A percentile compares a stretch with the other conserved stretches of the same genome.
phyloP scores from a whole-genome alignment of 2,888 invertebrate species.

The Stegophylla sp. region DNA sequence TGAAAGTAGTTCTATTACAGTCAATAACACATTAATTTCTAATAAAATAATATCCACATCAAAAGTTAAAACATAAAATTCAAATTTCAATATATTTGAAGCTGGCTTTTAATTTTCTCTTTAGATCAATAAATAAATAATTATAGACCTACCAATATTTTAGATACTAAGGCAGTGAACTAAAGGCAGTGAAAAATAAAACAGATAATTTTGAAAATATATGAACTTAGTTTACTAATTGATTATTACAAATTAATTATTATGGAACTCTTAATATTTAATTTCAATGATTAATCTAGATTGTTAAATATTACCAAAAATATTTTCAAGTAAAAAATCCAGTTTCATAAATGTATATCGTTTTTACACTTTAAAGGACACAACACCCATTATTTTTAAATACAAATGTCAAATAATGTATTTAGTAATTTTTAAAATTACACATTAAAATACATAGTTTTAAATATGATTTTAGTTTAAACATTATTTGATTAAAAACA shows the following conservation, averaged over 20 bases:
- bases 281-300: constrained; percentile 11
- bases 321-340: not conserved
- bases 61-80: constrained; percentile 17
- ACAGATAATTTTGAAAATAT: constrained; percentile 33
- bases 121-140: constrained; percentile 36
- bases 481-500: not conserved
- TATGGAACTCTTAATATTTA: constrained; percentile 21
- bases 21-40: constrained; percentile 22
- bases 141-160: constrained; percentile 27
- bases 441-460: not conserved
- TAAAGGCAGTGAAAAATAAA: constrained; percentile 57
- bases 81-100: constrained; percentile 15
- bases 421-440: not conserved
- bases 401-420: not conserved
- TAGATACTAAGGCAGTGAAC: constrained; percentile 55
- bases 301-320: constrained; percentile 13
- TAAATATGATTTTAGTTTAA: not conserved
- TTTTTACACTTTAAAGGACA: not conserved
- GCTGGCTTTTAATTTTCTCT: not conserved
- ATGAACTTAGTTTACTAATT: constrained; percentile 13
- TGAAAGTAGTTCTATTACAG: constrained; percentile 26
- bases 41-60: constrained; percentile 28
- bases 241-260: constrained; percentile 1
- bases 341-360: not conserved
- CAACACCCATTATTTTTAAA: not conserved